These are phyloP conservation scores for Synanthedon myopaeformis DNA, from an alignment of 2,888 invertebrate genomes.

Conservation along the genomic window DNA sequence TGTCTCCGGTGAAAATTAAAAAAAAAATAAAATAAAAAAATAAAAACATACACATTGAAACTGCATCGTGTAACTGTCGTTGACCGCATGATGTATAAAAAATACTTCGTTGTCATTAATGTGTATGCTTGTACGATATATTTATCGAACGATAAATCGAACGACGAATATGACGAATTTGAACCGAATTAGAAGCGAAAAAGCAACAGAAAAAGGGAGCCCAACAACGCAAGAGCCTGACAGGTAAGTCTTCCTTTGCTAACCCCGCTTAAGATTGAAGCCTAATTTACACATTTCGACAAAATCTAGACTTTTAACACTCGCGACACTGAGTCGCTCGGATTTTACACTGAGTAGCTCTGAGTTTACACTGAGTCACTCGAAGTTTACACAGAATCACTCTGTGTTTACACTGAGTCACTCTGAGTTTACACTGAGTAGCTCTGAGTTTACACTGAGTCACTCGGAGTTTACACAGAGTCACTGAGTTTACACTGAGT, in stretches of 20 bases:
- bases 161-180: constrained; percentile 30
- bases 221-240: constrained; percentile 78
- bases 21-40: constrained; percentile 17
- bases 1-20: constrained; percentile 57
- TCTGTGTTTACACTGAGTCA: too few relatives aligned
- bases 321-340: too few relatives aligned
- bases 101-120: constrained; percentile 49
- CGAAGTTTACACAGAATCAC: too few relatives aligned
- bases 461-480: too few relatives aligned
- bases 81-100: constrained; percentile 63
- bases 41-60: constrained; percentile 54
- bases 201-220: constrained; percentile 87
- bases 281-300: constrained; percentile 1
- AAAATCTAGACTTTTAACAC: too few relatives aligned
- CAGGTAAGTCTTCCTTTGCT: constrained; percentile 76
- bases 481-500: too few relatives aligned
- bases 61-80: constrained; percentile 66
- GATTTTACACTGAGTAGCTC: too few relatives aligned
- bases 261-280: constrained; percentile 29
- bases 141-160: constrained; percentile 18
- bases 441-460: too few relatives aligned
- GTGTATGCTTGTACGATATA: constrained; percentile 50
- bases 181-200: constrained; percentile 85
- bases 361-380: too few relatives aligned
- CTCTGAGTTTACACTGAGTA: too few relatives aligned